Evolutionary conservation across 2,797 vertebrate genomes (phyloP).

Genomic region (Pogoniulus pusillus): DNA sequence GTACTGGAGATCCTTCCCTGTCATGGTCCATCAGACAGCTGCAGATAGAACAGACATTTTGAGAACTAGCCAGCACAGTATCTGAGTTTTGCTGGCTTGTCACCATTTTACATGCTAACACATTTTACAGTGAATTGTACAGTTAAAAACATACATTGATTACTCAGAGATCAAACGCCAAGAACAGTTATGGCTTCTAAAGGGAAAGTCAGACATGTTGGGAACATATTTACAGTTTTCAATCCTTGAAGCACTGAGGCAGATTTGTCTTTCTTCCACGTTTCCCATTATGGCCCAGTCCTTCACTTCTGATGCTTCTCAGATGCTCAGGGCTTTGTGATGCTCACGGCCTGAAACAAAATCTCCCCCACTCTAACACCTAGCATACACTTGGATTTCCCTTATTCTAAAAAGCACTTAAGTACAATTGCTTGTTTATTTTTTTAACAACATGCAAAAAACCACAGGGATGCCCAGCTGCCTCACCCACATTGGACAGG

Average conservation of each 20-base stretch:
- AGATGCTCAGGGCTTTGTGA: not conserved
- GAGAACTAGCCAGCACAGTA: not conserved
- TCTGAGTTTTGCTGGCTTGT: not conserved
- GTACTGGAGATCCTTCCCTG: not conserved
- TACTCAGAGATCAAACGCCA: constrained; percentile 18
- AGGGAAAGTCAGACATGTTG: not conserved
- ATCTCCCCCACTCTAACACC: not conserved
- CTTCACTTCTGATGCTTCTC: not conserved
- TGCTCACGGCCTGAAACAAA: not conserved
- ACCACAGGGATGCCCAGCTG: not conserved
- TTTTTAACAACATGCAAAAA: not conserved
- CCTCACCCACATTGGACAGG: not conserved
- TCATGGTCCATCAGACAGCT: not conserved
- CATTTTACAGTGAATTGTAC: not conserved
- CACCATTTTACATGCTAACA: not conserved
- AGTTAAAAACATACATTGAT: not conserved
- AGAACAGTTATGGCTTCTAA: constrained; percentile 64
- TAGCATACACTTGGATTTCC: not conserved
- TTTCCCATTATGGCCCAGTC: not conserved
- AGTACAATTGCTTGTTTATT: not conserved
- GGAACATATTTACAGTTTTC: constrained; percentile 49
- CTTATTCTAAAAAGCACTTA: not conserved
- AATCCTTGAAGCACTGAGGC: not conserved
- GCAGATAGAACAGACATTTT: not conserved
- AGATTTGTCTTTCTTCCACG: not conserved